Base-by-base conservation (phyloP, 2,888 invertebrate genomes). In the Blomia tropicalis region DNA sequence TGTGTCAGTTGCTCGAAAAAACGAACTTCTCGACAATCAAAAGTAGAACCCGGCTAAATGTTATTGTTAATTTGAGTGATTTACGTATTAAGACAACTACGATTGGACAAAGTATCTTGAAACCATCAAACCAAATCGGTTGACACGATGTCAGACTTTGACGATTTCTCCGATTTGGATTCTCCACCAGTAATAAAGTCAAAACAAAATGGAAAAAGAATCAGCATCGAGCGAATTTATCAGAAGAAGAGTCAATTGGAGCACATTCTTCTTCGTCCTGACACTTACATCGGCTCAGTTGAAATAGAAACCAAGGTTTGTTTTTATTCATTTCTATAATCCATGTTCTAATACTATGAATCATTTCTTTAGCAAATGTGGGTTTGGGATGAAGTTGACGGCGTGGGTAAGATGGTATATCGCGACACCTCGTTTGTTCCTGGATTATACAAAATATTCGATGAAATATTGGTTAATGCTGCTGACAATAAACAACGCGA, bases 401-500 rank as follows among this genome's bases (percentile, higher is more conserved):
- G 61, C 7, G n/a, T 17, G 14, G 41, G 41, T 17, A 25, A 51
- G 17, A 91, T 99, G 85, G 78, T 86, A 0, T 85, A 88, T 71
- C 80, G 79, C 66, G 87, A 92, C 71, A 81, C 98, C 58, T 83
- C 83, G 47, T 99, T 81, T 78, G 96, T 98, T 56, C 98, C 98
- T 67, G 98, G 88, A 60, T 79, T 98, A 51, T 99, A 95, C 77
- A 99, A 99, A 78, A 98, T 99, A 71, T 99, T 87, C 77, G 98
- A 99, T 75, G 98, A 99, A 83, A 98, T 99, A 70, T 79, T 96
- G 68, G 98, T 99, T 0, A 99, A 99, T 77, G 96, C 96, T 22
- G 92, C 95, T 64, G 96, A 96, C 73, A 95, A 96, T 73, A 96
- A 96, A 73, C 92, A 93, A 73, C 79, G 93, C 60, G 95, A 95